Percentiles rank a stretch among this genome's conserved stretches.
Evolutionary conservation across 2,797 vertebrate species (phyloP).

Genomic region (Lepilemur septentrionalis): DNA sequence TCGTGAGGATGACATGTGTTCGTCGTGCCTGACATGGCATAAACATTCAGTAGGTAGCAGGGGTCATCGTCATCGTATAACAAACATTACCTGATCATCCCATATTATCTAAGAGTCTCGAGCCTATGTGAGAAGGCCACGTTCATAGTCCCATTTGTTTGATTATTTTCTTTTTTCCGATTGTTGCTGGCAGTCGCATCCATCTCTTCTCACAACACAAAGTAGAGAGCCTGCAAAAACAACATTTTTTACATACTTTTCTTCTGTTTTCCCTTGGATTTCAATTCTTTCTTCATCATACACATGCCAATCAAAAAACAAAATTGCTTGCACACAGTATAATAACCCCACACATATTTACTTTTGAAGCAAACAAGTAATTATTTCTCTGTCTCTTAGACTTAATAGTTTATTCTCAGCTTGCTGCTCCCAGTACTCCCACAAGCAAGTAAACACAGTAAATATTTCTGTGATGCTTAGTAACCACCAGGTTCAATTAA

Average conservation of each 20-base stretch:
- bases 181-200: neutral
- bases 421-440: neutral
- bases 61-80: neutral
- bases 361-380: constrained; percentile 40
- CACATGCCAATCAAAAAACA: neutral
- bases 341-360: constrained; percentile 29
- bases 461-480: constrained; percentile 24
- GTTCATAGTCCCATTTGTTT: neutral
- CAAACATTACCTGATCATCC: neutral
- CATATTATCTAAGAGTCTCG: neutral
- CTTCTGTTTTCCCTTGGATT: constrained; percentile 15
- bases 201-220: neutral
- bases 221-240: neutral
- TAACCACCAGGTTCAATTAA: neutral
- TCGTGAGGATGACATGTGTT: neutral
- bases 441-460: neutral
- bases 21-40: neutral
- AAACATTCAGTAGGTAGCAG: neutral
- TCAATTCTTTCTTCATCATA: constrained; percentile 44
- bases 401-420: constrained; percentile 31
- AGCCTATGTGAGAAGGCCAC: neutral
- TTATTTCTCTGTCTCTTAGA: constrained; percentile 41
- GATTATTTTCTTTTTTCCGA: neutral
- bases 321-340: constrained; percentile 16
- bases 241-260: neutral